Evolutionary conservation across 2,888 invertebrate genomes (phyloP).

Genomic region (Rhagophthalmus giganteus): DNA sequence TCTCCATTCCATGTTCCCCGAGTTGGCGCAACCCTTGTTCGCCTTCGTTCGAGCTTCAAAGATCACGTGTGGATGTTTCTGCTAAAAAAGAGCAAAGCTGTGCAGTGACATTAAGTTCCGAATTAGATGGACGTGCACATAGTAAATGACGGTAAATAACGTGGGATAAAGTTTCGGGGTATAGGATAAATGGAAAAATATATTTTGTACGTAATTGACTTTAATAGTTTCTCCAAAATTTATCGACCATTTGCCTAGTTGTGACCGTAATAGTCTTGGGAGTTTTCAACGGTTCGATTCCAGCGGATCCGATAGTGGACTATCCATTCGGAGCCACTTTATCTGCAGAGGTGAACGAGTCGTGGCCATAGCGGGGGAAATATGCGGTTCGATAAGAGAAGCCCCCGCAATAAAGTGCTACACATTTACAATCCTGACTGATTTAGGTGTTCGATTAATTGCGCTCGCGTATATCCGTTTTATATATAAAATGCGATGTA

Average conservation of each 20-base stretch:
- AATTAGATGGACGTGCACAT: constrained; percentile 13
- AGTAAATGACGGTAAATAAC: too few species aligned
- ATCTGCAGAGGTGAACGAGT: constrained; percentile 25
- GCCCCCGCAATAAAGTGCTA: constrained; percentile 23
- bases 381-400: constrained; percentile 27
- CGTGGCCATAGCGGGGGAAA: constrained; percentile 20
- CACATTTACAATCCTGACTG: constrained; percentile 28
- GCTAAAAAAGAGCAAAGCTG: constrained; percentile 70
- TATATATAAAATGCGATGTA: constrained; percentile 19
- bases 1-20: constrained; percentile 74
- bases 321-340: constrained; percentile 24
- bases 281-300: constrained; percentile 26
- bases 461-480: constrained; percentile 11
- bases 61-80: constrained; percentile 97
- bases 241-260: constrained; percentile 26
- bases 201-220: constrained; percentile 31
- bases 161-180: too few species aligned
- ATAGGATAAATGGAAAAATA: constrained; percentile 12
- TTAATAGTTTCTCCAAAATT: constrained; percentile 28
- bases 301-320: constrained; percentile 21
- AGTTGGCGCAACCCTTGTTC: constrained; percentile 89
- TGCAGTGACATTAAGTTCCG: constrained; percentile 47
- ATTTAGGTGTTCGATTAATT: constrained; percentile 29
- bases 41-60: constrained; percentile 91
- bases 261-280: constrained; percentile 24